phyloP scores from a whole-genome alignment of 2,888 invertebrate genomes.

The Temnothorax rugatulus region DNA sequence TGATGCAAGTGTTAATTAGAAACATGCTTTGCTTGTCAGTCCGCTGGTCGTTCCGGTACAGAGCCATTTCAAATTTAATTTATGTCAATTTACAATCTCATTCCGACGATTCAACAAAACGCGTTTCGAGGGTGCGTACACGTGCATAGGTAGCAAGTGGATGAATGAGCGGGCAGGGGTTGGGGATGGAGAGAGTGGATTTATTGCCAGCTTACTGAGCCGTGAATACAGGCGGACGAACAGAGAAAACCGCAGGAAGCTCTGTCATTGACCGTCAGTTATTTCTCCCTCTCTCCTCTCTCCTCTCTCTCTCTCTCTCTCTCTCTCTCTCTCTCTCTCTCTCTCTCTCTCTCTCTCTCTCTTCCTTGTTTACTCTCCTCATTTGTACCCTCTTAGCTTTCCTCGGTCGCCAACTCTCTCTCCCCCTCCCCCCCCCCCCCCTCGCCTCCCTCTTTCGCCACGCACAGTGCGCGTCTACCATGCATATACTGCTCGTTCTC shows the following conservation, averaged over 20 bases:
- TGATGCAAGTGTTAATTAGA: constrained; percentile 19
- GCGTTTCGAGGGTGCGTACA: constrained; percentile 57
- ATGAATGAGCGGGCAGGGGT: constrained; percentile 58
- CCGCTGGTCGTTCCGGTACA: constrained; percentile 48
- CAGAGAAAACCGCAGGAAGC: constrained; percentile 80
- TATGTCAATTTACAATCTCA: constrained; percentile 79
- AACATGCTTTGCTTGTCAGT: background rate
- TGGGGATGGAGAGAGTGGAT: constrained; percentile 69
- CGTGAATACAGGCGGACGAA: constrained; percentile 77
- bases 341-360: constrained; percentile 13
- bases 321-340: constrained; percentile 27
- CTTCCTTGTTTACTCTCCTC: constrained; percentile 4
- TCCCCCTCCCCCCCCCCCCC: background rate
- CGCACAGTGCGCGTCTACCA: constrained; percentile 1
- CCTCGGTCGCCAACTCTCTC: background rate
- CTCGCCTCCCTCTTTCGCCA: background rate
- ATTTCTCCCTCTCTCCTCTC: constrained; percentile 67
- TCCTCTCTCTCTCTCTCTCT: constrained; percentile 32
- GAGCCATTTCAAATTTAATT: constrained; percentile 76
- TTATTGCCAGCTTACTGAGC: constrained; percentile 78
- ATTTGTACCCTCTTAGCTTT: constrained; percentile 7
- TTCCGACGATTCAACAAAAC: constrained; percentile 73
- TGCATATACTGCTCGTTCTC: constrained; percentile 37
- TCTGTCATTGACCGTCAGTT: constrained; percentile 78
- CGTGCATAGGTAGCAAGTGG: constrained; percentile 59